phyloP scores from a whole-genome alignment of 2,888 invertebrate species.

The Daptonema setosum region DNA sequence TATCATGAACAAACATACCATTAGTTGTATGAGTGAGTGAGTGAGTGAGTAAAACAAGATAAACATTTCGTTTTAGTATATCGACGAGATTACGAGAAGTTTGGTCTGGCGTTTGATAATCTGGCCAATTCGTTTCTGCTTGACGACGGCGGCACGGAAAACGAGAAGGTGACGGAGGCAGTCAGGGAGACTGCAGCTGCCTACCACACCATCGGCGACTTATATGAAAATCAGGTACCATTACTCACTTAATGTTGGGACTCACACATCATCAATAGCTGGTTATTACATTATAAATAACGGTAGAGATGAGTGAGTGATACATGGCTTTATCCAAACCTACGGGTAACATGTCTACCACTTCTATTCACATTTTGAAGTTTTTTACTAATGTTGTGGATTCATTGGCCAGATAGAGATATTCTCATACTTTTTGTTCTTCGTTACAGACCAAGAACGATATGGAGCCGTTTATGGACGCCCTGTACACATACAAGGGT shows the following conservation, averaged over 20 bases:
- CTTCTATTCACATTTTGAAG: too few species aligned
- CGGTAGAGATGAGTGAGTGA: too few species aligned
- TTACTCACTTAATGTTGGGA: too few species aligned
- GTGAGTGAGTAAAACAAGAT: too few species aligned
- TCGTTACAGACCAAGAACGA: constrained; percentile 54
- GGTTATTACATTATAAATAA: too few species aligned
- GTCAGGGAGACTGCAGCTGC: constrained; percentile 65
- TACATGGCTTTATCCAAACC: too few species aligned
- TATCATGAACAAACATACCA: not conserved
- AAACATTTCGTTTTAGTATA: constrained; percentile 5
- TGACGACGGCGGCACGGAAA: constrained; percentile 32
- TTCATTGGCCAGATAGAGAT: too few species aligned
- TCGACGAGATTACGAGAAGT: constrained; percentile 17
- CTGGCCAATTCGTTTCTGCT: constrained; percentile 60
- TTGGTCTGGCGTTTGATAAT: constrained; percentile 62
- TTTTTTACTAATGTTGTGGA: too few species aligned
- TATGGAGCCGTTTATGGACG: constrained; percentile 71
- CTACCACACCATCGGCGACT: constrained; percentile 63
- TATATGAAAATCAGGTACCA: constrained; percentile 56
- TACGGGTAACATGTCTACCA: too few species aligned
- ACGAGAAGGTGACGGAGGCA: constrained; percentile 44
- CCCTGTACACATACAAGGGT: constrained; percentile 78
- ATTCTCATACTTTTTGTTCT: too few species aligned
- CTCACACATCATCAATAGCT: too few species aligned
- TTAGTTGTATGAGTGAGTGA: too few species aligned